Evolutionary conservation across 2,888 invertebrate genomes (phyloP), one percentile per base, ranked within the genome.

Genomic region (Herminia tarsipennalis): DNA sequence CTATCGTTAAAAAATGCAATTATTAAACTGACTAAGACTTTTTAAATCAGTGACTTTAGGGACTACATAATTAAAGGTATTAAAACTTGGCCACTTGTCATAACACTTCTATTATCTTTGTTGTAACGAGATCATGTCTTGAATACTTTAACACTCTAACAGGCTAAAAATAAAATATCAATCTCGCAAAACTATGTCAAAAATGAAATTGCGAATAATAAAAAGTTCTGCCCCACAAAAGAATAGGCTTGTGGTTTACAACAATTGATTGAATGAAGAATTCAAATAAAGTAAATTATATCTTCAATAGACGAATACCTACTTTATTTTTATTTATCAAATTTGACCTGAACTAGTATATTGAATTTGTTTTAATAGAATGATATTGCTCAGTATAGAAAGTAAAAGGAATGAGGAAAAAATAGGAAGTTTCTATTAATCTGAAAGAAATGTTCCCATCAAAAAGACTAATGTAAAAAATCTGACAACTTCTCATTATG

Each of bases 351-450:
- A 62, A 52, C 55, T 48, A 34, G 24, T 46, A 45, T 29, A 47
- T 52, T 52, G 56, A 55, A 51, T 56, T 56, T 55, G 53, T 61
- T 71, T 61, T 56, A 52, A 58, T 60, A 57, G 64, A 67, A 61
- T 60, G 62, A 62, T 68, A 70, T 67, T 20, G 20, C 9, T 20
- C 20, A 8, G 10, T 3, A 14, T 52, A 78, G 78, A 84, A 81
- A 85, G 82, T 78, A 78, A 83, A 61, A 78, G 74, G 61, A 47
- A 33, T 56, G 44, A 22, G 49, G 75, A 82, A 83, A 81, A 83
- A 81, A 76, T 64, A 68, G 71, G 71, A 76, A 72, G 71, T 82
- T 79, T 78, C 80, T 78, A 76, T 74, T 70, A 69, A 67, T 66
- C 64, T 71, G 67, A 75, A 70, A 77, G 74, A 77, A 76, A 76